phyloP scores from a whole-genome alignment of 2,113 vertebrate species.

The Toxostoma redivivum region DNA sequence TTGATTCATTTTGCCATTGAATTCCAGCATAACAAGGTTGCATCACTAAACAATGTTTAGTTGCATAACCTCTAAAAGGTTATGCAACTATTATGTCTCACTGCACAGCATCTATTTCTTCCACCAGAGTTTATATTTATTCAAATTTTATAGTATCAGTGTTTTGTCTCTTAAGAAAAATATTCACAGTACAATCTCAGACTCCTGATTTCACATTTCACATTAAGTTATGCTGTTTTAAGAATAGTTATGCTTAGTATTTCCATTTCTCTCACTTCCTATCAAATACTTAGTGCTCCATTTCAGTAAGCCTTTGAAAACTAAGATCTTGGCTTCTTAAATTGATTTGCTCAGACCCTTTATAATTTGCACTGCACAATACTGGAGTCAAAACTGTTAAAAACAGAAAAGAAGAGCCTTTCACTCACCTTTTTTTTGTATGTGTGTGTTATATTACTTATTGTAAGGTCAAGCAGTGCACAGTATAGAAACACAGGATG shows the following conservation, averaged over 20 bases:
- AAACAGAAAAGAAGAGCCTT: neutral
- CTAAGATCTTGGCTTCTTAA: neutral
- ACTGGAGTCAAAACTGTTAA: neutral
- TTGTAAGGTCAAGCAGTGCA: neutral
- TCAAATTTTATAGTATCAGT: neutral
- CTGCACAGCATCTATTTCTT: neutral
- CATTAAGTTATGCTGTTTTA: neutral
- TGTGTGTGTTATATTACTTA: neutral
- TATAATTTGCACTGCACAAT: neutral
- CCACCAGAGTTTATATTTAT: neutral
- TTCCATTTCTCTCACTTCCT: neutral
- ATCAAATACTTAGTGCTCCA: neutral
- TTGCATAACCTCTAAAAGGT: neutral
- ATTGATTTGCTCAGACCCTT: neutral
- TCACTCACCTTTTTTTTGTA: neutral
- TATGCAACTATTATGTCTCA: neutral
- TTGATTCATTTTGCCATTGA: conserved; percentile 38
- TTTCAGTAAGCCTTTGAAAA: neutral
- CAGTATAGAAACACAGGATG: neutral
- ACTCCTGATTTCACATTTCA: neutral
- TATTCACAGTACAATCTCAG: neutral
- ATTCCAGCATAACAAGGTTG: conserved; percentile 12
- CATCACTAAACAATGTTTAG: conserved; percentile 16
- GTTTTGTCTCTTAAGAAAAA: neutral
- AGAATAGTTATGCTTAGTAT: neutral